These are phyloP conservation scores for Ctenosaura bakeri DNA, from an alignment of 2,797 vertebrate genomes.

Conservation along the genomic window DNA sequence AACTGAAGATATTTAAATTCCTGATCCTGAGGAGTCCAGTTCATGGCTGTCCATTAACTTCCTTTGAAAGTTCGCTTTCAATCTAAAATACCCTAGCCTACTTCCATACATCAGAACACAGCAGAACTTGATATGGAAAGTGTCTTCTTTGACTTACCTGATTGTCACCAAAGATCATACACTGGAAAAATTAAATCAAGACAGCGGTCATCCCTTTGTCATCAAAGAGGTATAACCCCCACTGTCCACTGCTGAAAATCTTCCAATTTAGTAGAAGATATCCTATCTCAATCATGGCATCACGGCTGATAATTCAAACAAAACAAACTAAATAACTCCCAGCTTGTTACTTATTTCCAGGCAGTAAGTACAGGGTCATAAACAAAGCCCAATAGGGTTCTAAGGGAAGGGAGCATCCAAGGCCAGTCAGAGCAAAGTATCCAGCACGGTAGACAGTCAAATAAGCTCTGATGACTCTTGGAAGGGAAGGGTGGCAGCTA, in stretches of 20 bases:
- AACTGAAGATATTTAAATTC: neutral
- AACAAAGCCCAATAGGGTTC: no score
- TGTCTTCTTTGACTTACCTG: slow-evolving; percentile 5
- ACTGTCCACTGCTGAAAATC: neutral
- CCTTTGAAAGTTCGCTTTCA: neutral
- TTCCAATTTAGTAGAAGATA: neutral
- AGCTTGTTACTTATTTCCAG: no score
- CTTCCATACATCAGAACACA: neutral
- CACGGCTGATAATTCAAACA: no score
- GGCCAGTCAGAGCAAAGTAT: no score
- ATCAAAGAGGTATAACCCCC: neutral
- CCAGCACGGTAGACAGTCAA: no score
- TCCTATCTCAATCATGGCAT: no score
- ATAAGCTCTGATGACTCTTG: no score
- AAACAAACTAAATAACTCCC: no score
- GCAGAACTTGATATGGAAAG: slow-evolving; percentile 1
- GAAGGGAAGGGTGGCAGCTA: no score
- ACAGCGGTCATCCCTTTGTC: slow-evolving; percentile 11
- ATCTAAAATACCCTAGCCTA: neutral
- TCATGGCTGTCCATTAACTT: neutral
- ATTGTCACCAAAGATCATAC: slow-evolving; percentile 23
- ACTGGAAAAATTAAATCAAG: slow-evolving; percentile 35
- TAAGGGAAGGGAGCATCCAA: no score
- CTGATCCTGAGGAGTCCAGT: neutral
- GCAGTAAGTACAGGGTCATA: no score